A percentile compares a stretch with the other conserved stretches of the same genome.
Evolutionary conservation across 1,140 invertebrate species (phyloP).

Genomic region (Bombus vancouverensis): DNA sequence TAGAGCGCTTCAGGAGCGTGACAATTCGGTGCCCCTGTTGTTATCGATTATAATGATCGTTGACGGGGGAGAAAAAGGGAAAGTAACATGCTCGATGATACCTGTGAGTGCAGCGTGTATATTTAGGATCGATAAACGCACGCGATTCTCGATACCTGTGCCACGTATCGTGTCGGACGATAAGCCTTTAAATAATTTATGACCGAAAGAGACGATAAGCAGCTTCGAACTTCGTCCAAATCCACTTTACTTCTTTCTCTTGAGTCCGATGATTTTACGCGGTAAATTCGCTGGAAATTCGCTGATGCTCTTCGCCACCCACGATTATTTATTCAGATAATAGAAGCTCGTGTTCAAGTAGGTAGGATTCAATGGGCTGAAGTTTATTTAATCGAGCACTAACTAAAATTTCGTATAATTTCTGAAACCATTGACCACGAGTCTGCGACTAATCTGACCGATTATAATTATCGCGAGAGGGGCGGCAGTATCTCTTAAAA

Average conservation of each 20-base stretch:
- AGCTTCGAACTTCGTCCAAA: neutral
- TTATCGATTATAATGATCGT: slow-evolving; percentile 19
- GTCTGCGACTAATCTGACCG: too few relatives aligned
- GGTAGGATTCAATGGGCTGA: neutral
- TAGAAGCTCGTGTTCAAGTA: neutral
- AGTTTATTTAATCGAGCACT: neutral
- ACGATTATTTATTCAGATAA: neutral
- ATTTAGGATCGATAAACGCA: slow-evolving; percentile 17
- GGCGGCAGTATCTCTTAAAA: too few relatives aligned
- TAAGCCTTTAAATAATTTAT: slow-evolving; percentile 1
- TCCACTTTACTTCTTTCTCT: neutral
- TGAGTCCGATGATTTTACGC: neutral
- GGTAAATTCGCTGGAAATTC: neutral
- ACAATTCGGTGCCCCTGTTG: neutral
- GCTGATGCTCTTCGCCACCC: too few relatives aligned
- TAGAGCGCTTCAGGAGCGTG: neutral
- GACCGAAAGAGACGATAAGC: neutral
- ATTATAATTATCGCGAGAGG: too few relatives aligned
- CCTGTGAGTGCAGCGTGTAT: slow-evolving; percentile 22
- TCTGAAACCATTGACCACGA: too few relatives aligned
- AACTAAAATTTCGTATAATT: neutral
- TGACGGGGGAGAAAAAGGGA: neutral
- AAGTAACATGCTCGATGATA: slow-evolving; percentile 31
- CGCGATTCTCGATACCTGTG: neutral
- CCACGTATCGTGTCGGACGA: neutral